phyloP scores from a whole-genome alignment of 2,888 invertebrate species.

The Spialia ferax region DNA sequence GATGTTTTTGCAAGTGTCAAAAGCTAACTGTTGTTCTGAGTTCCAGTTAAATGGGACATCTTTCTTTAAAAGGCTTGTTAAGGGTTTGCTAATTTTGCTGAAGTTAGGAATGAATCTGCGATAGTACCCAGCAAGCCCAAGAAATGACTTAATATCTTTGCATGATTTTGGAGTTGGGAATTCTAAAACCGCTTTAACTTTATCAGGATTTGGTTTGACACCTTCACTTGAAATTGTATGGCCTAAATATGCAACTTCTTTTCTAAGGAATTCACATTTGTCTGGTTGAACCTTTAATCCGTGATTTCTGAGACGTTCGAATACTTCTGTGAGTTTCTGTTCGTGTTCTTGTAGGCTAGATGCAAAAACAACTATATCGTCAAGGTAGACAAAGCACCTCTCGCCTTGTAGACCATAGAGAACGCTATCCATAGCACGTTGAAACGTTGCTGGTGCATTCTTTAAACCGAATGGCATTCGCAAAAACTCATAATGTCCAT shows the following conservation, averaged over 20 bases:
- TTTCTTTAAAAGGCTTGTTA: background rate
- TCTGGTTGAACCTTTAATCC: background rate
- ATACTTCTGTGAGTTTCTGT: too few relatives aligned
- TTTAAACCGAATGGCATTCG: slow-evolving; percentile 45
- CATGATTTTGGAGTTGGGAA: slow-evolving; percentile 42
- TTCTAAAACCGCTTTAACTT: slow-evolving; percentile 41
- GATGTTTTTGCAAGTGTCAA: background rate
- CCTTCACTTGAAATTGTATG: slow-evolving; percentile 38
- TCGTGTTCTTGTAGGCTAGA: too few relatives aligned
- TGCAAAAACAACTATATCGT: too few relatives aligned
- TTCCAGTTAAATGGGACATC: background rate
- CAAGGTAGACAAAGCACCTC: too few relatives aligned
- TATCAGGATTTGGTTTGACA: slow-evolving; percentile 48
- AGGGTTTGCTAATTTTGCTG: slow-evolving; percentile 44
- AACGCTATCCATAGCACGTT: too few relatives aligned
- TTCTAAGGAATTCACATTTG: background rate
- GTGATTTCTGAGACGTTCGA: too few relatives aligned
- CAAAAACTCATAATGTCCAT: slow-evolving; percentile 43
- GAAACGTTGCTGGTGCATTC: slow-evolving; percentile 15
- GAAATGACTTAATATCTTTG: slow-evolving; percentile 47
- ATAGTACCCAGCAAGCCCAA: slow-evolving; percentile 61
- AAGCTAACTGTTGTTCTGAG: background rate
- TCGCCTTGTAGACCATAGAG: too few relatives aligned
- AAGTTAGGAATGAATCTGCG: slow-evolving; percentile 59
- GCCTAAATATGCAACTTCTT: background rate